Base-by-base conservation (phyloP, 2,113 vertebrate species). In the Equus quagga region DNA sequence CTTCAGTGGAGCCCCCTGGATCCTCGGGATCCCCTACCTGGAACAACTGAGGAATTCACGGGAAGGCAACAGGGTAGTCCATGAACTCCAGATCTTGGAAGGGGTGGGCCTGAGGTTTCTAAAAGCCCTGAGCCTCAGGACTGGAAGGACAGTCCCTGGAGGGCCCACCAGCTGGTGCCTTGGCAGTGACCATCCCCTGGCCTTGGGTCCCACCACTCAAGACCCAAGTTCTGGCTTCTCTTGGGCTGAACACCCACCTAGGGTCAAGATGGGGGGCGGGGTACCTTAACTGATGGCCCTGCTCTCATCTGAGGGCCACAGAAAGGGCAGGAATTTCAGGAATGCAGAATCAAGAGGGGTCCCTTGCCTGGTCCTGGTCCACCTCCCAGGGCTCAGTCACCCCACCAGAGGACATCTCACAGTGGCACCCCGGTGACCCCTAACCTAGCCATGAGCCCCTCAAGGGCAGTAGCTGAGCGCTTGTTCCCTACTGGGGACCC, bases 211-310 rank as follows among this genome's bases (percentile, higher is more conserved):
- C 65, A 36, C 46, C 15, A 26, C 49, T 19, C 9, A 8, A 46
- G 54, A 36, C 23, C 31, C n/a, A 46, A 26, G 46, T 33, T 62
- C 80, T 80, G 72, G 92, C 44, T 76, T 26, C 15, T 31, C 5
- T 0, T 28, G 70, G 41, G 60, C n/a, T 36, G 51, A 4, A 9
- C 21, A 7, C n/a, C 26, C n/a, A 23, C 9, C 26, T 64, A 11
- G 23, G 46, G 36, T 41, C 46, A 49, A 36, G 31, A 23, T 6
- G 65, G 62, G 54, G 6, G 19, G 44, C 3, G 36, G 24, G 41
- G 26, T 17, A 1, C 72, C 46, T 21, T 46, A 3, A 0, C 65
- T 19, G 64, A 17, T 0, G 28, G 69, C 7, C 60, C 91, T 3
- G 6, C n/a, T 44, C 56, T 21, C 15, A 46, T 1, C 72, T 31